Evolutionary conservation across 2,113 vertebrate genomes (phyloP), one percentile per base, ranked within the genome.

Genomic region (Dicaeum eximium): DNA sequence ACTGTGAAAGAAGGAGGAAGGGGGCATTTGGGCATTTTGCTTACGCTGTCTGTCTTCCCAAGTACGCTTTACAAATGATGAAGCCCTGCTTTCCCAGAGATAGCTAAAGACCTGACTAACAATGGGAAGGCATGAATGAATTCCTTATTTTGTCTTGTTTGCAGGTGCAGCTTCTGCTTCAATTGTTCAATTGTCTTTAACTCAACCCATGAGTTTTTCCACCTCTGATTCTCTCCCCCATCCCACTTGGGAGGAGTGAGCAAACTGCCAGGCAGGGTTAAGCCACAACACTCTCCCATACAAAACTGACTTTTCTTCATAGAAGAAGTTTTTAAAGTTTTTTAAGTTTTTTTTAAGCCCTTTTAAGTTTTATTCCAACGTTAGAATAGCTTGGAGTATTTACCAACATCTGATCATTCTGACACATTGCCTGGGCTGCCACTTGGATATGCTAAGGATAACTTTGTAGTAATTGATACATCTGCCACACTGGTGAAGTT

Each of bases 91-190:
- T 67, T 79, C 53, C 35, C 27, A 33, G 56, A 45, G 10, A 54
- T 1, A 47, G 50, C 12, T 73, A 13, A 70, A 61, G 20, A 33
- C 7, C 21, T 45, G 6, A 28, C 13, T 65, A 28, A 9, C 10
- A 62, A 23, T 24, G 8, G 6, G 12, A 64, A 42, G 18, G 2
- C 45, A 33, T 45, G 9, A 81, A 79, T 13, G 1, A 58, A 51
- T 54, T 62, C 17, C 13, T 82, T 78, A 14, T 38, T 87, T 84
- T 48, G 10, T 2, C 70, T 65, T 80, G 7, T 12, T 89, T 83
- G 5, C 18, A 13, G 0, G 0, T 25, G 7, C 7, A 51, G 5
- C 6, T 86, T 94, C 18, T 74, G 8, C 27, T 74, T 89, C 65
- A n/a, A 23, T 22, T 65, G 4, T 77, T 62, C 44, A 64, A 25